phyloP scores from a whole-genome alignment of 2,113 vertebrate genomes.

The Menura novaehollandiae region DNA sequence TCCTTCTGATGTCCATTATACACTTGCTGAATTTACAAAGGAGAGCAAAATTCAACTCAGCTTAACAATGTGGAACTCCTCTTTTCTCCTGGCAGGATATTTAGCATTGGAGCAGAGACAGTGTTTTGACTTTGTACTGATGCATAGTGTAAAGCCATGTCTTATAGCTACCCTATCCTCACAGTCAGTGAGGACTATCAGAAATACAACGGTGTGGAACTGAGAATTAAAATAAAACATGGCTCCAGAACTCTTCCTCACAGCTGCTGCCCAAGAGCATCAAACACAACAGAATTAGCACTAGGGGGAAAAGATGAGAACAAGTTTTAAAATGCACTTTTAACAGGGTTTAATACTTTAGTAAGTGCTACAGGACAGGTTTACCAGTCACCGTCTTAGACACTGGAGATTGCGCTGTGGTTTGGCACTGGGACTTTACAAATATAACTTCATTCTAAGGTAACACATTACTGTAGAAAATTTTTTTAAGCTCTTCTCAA shows the following conservation, averaged over 20 bases:
- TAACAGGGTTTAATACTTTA: not conserved
- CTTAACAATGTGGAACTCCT: not conserved
- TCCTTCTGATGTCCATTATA: not conserved
- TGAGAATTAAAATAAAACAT: not conserved
- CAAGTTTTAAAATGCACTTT: not conserved
- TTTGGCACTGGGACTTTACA: not conserved
- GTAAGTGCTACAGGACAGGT: not conserved
- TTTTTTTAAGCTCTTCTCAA: not conserved
- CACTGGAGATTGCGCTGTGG: not conserved
- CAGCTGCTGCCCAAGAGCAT: not conserved
- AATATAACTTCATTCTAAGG: not conserved
- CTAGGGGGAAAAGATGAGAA: not conserved
- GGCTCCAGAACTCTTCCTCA: not conserved
- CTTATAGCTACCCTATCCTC: not conserved
- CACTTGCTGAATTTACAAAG: not conserved
- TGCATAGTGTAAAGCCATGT: not conserved
- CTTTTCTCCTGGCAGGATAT: not conserved
- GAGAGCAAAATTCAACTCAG: not conserved
- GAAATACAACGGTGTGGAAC: not conserved
- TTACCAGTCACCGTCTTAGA: not conserved
- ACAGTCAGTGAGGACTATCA: not conserved
- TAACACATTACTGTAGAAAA: not conserved
- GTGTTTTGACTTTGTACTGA: not conserved
- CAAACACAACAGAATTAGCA: not conserved
- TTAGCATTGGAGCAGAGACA: not conserved